A percentile compares a stretch with the other conserved stretches of the same genome.
Evolutionary conservation across 2,113 vertebrate genomes (phyloP).

Genomic region (Paradoxurus hermaphroditus): DNA sequence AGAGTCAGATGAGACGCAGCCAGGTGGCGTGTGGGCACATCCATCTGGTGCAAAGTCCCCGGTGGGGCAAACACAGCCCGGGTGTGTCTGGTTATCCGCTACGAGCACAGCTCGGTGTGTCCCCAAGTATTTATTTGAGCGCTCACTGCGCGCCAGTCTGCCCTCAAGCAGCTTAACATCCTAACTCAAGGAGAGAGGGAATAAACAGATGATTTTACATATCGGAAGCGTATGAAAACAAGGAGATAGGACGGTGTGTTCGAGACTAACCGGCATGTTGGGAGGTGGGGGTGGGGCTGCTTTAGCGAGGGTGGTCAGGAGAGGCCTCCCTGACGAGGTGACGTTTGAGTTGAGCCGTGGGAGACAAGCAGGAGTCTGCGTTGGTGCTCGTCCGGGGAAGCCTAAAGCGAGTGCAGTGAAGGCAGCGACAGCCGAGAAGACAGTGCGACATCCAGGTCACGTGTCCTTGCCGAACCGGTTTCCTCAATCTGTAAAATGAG

Average conservation of each 20-base stretch:
- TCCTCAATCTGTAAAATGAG: not conserved
- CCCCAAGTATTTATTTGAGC: not conserved
- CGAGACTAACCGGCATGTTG: not conserved
- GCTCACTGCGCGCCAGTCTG: not conserved
- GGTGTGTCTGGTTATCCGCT: not conserved
- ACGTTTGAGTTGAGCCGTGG: not conserved
- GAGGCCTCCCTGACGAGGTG: not conserved
- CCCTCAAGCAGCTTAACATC: not conserved
- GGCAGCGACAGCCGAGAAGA: not conserved
- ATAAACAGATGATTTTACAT: not conserved
- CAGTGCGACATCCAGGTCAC: not conserved
- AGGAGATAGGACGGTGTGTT: not conserved
- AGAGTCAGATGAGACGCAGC: not conserved
- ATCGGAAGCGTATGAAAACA: not conserved
- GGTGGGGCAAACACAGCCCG: not conserved
- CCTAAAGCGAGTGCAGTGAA: not conserved
- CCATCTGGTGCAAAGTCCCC: not conserved
- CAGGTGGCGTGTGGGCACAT: fast-evolving
- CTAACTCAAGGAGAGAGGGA: not conserved
- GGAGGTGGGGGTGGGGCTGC: not conserved
- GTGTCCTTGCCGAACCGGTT: fast-evolving
- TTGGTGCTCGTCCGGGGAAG: too few species aligned
- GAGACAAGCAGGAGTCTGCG: not conserved
- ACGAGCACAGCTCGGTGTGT: not conserved
- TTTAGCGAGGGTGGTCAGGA: not conserved